Evolutionary conservation across 1,140 invertebrate species (phyloP).

Genomic region (Pollicipes pollicipes): DNA sequence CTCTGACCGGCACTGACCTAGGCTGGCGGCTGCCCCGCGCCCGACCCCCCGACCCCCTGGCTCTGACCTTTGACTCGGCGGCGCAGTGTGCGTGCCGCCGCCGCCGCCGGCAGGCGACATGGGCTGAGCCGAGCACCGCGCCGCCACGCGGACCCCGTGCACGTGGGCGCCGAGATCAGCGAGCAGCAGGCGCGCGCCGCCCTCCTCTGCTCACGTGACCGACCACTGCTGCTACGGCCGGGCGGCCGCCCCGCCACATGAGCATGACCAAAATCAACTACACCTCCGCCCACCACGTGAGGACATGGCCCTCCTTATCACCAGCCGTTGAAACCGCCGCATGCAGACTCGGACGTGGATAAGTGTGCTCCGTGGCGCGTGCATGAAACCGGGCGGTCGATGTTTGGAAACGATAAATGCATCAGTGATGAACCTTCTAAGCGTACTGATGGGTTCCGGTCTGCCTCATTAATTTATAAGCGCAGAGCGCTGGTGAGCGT

Average conservation of each 20-base stretch:
- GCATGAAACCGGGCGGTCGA: no score
- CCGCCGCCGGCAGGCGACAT: conserved; percentile 15
- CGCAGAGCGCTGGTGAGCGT: no score
- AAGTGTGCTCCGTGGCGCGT: no score
- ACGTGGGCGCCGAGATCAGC: conserved; percentile 24
- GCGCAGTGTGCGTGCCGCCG: conserved; percentile 21
- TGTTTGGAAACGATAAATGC: no score
- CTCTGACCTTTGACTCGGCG: not conserved
- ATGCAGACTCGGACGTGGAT: no score
- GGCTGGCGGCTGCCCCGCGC: no score
- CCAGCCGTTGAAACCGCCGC: no score
- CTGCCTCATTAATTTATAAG: no score
- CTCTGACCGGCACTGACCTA: no score
- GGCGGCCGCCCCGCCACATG: conserved; percentile 31
- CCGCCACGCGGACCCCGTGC: conserved; percentile 7
- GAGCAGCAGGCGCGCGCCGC: conserved; percentile 34
- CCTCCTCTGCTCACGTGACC: conserved; percentile 28
- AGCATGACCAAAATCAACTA: conserved; percentile 31
- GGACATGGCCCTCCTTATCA: conserved; percentile 7
- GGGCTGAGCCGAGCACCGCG: conserved; percentile 14
- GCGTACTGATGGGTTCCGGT: no score
- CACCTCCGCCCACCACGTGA: conserved; percentile 37
- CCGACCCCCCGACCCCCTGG: no score
- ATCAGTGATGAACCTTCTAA: no score
- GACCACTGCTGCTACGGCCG: conserved; percentile 38